phyloP scores from a whole-genome alignment of 2,113 vertebrate species.

The Heteronetta atricapilla region DNA sequence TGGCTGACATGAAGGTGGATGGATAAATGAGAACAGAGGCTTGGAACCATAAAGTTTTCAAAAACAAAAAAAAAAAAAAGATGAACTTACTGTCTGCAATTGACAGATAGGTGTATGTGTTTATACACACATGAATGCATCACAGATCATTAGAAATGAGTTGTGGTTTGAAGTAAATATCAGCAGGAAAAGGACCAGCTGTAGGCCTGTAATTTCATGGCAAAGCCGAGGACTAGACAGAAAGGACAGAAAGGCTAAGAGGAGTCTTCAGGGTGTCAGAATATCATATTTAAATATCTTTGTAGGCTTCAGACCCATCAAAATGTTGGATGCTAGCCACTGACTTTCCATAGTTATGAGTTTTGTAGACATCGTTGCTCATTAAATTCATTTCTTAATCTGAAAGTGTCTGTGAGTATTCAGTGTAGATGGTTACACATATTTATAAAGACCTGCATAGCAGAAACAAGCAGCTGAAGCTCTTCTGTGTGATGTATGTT shows the following conservation, averaged over 20 bases:
- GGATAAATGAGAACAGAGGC: neutral
- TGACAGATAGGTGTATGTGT: neutral
- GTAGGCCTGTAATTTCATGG: neutral
- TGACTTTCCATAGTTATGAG: neutral
- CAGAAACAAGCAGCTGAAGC: neutral
- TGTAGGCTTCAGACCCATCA: neutral
- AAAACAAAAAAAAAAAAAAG: neutral
- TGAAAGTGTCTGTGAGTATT: neutral
- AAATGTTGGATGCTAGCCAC: rapidly evolving
- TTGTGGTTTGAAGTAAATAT: neutral
- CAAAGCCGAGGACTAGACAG: neutral
- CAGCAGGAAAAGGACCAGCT: neutral
- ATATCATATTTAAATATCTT: neutral
- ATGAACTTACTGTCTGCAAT: neutral
- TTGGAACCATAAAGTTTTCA: neutral
- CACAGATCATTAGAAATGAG: neutral
- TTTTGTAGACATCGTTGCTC: neutral
- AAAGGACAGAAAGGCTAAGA: neutral
- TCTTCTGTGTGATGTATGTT: neutral
- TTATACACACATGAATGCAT: neutral
- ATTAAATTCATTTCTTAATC: neutral
- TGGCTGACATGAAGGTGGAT: neutral
- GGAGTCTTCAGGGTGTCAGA: neutral
- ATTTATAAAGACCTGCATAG: neutral
- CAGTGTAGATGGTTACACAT: neutral